phyloP scores from a whole-genome alignment of 1,140 invertebrate genomes.

The Hylyphantes graminicola region DNA sequence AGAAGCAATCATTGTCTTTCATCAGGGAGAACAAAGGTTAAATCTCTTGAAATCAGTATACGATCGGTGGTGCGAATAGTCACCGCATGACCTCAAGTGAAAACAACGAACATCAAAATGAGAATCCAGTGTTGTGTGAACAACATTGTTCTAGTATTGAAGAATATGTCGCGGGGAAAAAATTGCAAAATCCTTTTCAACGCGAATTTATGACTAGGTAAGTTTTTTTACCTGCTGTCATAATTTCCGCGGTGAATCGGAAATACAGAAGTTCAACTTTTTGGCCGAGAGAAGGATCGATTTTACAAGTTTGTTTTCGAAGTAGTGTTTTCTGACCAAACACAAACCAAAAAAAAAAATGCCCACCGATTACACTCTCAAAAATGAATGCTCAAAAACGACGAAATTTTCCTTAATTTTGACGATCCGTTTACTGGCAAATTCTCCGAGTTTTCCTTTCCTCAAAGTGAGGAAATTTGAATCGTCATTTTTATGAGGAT shows the following conservation, averaged over 20 bases:
- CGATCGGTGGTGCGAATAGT: neutral
- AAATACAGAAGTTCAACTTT: neutral
- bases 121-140: constrained; percentile 37
- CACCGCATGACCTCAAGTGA: constrained; percentile 19
- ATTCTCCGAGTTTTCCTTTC: too few species aligned
- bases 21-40: constrained; percentile 20
- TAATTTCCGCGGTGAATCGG: neutral
- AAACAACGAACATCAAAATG: neutral
- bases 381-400: too few species aligned
- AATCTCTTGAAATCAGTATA: constrained; percentile 15
- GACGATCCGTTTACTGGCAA: too few species aligned
- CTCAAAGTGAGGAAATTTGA: too few species aligned
- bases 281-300: neutral
- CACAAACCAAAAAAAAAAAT: too few species aligned
- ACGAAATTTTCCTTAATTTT: too few species aligned
- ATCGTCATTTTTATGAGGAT: too few species aligned
- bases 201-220: neutral
- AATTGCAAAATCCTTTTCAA: neutral
- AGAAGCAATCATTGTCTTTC: constrained; percentile 17
- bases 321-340: neutral
- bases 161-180: neutral
- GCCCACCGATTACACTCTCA: too few species aligned
- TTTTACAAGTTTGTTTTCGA: neutral
- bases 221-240: neutral
- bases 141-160: constrained; percentile 11